These are phyloP conservation scores for Aegypius monachus DNA, from an alignment of 2,113 vertebrate genomes.

Conservation along the genomic window DNA sequence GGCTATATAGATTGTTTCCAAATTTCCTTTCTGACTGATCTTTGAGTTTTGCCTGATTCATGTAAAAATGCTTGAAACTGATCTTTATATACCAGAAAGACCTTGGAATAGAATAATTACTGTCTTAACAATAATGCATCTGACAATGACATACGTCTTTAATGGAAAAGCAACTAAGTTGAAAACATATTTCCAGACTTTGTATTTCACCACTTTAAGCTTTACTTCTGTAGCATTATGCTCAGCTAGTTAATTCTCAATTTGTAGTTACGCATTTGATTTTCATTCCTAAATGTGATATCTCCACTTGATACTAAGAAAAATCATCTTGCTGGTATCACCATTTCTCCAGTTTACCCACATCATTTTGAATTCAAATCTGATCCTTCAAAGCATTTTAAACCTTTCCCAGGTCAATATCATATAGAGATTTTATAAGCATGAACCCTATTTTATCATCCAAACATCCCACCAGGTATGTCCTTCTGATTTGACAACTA, in stretches of 20 bases:
- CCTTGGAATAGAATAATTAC: not conserved
- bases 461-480: not conserved
- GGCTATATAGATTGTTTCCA: not conserved
- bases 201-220: not conserved
- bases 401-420: not conserved
- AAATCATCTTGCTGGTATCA: not conserved
- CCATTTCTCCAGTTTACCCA: not conserved
- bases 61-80: not conserved
- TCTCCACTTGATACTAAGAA: not conserved
- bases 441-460: not conserved
- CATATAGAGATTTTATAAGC: not conserved
- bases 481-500: not conserved
- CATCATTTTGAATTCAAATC: not conserved
- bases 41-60: not conserved
- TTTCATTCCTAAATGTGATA: not conserved
- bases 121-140: not conserved
- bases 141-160: not conserved
- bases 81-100: not conserved
- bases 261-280: not conserved
- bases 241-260: not conserved
- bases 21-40: not conserved
- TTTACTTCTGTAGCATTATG: not conserved
- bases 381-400: not conserved
- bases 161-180: not conserved
- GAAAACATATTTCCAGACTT: not conserved